Conservation (phyloP, 2,113 vertebrate species). For the Orthochromis indermauri region DNA sequence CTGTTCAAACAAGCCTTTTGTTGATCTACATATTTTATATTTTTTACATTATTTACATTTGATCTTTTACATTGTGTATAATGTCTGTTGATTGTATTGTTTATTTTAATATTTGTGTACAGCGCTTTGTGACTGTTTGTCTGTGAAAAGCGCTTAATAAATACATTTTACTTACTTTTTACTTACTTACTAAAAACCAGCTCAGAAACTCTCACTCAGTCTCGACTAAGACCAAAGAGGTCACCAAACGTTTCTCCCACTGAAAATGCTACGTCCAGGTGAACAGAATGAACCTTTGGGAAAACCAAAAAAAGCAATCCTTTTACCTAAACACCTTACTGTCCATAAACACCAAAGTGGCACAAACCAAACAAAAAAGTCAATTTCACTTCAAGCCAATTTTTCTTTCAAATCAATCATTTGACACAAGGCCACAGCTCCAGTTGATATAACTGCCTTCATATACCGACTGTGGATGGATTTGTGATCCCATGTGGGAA, state of each 20-base stretch:
- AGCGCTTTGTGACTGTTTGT: no score
- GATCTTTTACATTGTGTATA: no score
- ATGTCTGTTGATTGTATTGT: no score
- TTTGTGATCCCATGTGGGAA: fast-evolving
- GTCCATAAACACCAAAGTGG: no score
- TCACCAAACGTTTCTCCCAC: neutral
- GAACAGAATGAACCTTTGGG: neutral
- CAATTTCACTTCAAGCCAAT: neutral
- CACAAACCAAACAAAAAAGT: slow-evolving; percentile 70
- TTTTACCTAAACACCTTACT: neutral
- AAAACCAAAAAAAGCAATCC: neutral
- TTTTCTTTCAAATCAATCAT: neutral
- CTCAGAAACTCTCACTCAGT: neutral
- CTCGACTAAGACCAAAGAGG: neutral
- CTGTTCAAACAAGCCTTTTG: no score
- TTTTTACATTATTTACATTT: no score
- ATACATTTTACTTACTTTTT: no score
- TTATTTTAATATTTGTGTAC: no score
- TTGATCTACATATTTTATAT: no score
- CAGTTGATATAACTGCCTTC: neutral
- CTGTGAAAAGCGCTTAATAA: no score
- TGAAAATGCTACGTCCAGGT: fast-evolving
- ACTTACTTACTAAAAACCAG: neutral
- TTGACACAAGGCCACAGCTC: neutral
- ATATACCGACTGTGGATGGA: fast-evolving